Evolutionary conservation across 2,113 vertebrate species (phyloP).

Genomic region (Poeciliopsis turrubarensis): DNA sequence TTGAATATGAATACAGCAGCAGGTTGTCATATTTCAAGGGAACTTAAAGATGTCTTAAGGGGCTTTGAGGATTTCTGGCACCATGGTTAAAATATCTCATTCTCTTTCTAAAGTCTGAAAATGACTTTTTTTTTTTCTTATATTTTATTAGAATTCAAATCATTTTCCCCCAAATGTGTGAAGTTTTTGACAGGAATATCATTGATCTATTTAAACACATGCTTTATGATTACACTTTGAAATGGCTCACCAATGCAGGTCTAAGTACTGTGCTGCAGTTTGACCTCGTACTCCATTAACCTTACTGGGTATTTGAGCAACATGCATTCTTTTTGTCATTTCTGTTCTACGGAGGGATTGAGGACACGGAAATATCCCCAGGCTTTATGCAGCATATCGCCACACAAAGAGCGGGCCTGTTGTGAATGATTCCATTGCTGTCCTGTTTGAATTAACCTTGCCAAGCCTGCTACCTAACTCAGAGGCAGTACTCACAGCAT

Average conservation of each 20-base stretch:
- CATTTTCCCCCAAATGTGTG: neutral
- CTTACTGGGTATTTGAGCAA: conserved; percentile 26
- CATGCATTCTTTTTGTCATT: conserved; percentile 4
- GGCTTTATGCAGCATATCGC: conserved; percentile 43
- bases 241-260: neutral
- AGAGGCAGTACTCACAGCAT: conserved; percentile 62
- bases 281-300: conserved; percentile 44
- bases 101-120: too few relatives aligned
- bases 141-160: too few relatives aligned
- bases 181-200: neutral
- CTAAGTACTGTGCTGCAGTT: neutral
- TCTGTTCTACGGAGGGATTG: conserved; percentile 9
- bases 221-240: conserved; percentile 11
- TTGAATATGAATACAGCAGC: too few relatives aligned
- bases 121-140: too few relatives aligned
- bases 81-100: too few relatives aligned
- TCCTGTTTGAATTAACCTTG: conserved; percentile 36
- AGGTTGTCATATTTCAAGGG: too few relatives aligned
- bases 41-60: too few relatives aligned
- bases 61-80: too few relatives aligned
- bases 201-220: neutral
- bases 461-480: conserved; percentile 55
- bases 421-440: conserved; percentile 22
- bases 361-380: conserved; percentile 16
- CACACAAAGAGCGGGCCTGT: conserved; percentile 43